Evolutionary conservation across 35 echinoderm and acorn worm species (phyloP).

Genomic region (Lytechinus pictus): DNA sequence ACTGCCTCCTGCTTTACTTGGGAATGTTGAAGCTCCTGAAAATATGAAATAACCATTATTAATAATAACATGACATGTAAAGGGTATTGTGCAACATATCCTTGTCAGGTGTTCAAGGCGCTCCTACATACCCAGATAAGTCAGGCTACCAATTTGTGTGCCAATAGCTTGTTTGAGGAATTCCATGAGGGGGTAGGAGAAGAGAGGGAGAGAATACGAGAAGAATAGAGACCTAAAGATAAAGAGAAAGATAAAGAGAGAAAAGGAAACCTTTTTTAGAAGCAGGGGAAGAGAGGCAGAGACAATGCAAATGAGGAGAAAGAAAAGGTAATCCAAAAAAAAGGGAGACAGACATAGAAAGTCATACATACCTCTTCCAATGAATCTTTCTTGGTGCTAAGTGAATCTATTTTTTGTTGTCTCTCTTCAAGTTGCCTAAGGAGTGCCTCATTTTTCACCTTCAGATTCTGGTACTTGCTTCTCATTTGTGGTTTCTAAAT

Average conservation of each 20-base stretch:
- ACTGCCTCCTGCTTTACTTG: conserved; percentile 95
- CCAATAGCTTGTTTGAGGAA: too few relatives aligned
- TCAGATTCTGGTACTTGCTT: conserved; percentile 85
- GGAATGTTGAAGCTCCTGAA: conserved; percentile 78
- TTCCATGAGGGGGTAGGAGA: too few relatives aligned
- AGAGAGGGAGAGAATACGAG: background rate
- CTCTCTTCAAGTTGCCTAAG: conserved; percentile 70
- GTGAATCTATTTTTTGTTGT: conserved; percentile 87
- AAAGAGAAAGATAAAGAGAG: background rate
- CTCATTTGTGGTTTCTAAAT: conserved; percentile 80
- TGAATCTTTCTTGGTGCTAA: conserved; percentile 86
- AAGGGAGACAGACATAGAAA: background rate
- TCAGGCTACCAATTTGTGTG: too few relatives aligned
- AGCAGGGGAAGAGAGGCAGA: background rate
- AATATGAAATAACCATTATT: background rate
- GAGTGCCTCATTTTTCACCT: conserved; percentile 80
- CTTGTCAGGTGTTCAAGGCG: too few relatives aligned
- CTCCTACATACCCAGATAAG: too few relatives aligned
- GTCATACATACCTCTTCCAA: conserved; percentile 85
- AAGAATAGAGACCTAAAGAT: background rate
- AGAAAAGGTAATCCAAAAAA: background rate
- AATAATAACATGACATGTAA: background rate
- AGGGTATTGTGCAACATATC: too few relatives aligned
- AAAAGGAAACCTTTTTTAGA: background rate
- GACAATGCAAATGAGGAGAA: background rate